Conservation (phyloP, 2,113 vertebrate species). For the Cynocephalus volans region DNA sequence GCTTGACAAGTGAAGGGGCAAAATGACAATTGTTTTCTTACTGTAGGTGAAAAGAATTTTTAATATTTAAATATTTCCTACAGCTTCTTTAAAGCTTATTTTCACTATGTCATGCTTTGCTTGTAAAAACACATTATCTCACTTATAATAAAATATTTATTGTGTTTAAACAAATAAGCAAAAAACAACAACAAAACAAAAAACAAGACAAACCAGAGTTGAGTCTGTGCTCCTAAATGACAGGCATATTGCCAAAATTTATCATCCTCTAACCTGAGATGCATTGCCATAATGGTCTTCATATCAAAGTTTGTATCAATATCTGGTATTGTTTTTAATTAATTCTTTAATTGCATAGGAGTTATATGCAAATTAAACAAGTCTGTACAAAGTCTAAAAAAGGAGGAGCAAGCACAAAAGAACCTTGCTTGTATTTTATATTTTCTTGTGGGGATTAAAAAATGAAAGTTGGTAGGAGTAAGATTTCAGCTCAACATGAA, state of each 20-base stretch:
- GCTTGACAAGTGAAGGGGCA: background rate
- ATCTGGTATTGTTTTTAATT: background rate
- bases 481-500: background rate
- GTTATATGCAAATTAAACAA: background rate
- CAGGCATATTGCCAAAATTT: background rate
- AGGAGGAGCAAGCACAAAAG: constrained; percentile 37
- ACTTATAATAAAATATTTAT: background rate
- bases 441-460: background rate
- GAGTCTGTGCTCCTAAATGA: background rate
- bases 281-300: background rate
- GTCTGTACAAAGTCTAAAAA: background rate
- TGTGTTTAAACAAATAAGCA: background rate
- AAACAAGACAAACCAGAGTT: too few relatives aligned
- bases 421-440: background rate
- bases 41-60: background rate
- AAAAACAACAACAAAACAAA: background rate
- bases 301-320: background rate
- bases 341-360: background rate
- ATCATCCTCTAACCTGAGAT: background rate
- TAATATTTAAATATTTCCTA: background rate
- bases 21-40: background rate
- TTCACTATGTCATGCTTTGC: background rate
- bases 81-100: background rate
- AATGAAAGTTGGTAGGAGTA: background rate
- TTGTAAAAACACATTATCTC: background rate